phyloP scores from a whole-genome alignment of 2,113 vertebrate genomes.

The Micromys minutus region DNA sequence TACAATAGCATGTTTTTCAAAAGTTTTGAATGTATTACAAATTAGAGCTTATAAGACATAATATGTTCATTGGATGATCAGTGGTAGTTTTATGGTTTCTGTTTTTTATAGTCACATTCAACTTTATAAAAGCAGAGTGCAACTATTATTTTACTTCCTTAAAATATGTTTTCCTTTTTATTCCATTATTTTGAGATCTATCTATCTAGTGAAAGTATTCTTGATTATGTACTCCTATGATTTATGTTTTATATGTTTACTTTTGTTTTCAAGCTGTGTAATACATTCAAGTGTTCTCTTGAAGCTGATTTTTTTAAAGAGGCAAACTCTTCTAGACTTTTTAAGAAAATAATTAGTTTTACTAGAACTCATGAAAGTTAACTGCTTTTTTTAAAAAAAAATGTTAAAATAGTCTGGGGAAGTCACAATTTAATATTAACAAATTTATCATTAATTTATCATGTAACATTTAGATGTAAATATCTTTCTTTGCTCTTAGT shows the following conservation, averaged over 20 bases:
- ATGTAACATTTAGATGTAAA: neutral
- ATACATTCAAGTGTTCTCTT: neutral
- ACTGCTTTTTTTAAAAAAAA: neutral
- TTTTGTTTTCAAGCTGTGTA: neutral
- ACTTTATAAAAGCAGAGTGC: neutral
- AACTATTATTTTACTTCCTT: neutral
- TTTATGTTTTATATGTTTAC: neutral
- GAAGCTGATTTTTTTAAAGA: neutral
- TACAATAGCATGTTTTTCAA: neutral
- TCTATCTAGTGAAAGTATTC: neutral
- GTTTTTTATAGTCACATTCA: neutral
- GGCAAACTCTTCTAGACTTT: neutral
- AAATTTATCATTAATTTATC: neutral
- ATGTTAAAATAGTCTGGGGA: neutral
- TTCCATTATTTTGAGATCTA: neutral
- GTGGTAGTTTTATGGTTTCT: too few species aligned
- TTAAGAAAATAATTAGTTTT: neutral
- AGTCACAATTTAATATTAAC: neutral
- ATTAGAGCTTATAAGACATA: too few species aligned
- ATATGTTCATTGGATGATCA: neutral
- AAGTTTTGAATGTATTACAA: neutral
- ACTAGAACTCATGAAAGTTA: neutral
- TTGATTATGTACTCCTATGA: neutral
- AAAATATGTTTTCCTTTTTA: neutral
- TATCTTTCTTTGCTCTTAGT: neutral